Conservation (phyloP, 2,113 vertebrate genomes). For the Myanophis thanlyinensis region DNA sequence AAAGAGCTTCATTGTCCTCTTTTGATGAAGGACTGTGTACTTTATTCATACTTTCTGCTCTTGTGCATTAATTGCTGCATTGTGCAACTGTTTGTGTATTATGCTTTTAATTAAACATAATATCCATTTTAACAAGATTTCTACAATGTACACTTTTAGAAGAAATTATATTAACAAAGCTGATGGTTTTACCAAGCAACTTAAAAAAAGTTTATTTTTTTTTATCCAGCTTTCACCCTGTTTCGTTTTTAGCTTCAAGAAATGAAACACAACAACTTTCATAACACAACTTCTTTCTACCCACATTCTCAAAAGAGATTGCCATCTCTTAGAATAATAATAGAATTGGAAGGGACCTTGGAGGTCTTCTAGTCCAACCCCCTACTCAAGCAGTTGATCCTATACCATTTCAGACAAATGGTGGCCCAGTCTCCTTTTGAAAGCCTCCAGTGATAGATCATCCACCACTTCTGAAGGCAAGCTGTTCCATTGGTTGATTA, state of each 20-base stretch:
- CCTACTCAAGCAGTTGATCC: background rate
- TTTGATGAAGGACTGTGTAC: background rate
- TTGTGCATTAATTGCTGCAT: background rate
- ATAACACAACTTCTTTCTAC: conserved; percentile 8
- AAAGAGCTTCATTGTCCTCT: background rate
- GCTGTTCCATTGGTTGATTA: background rate
- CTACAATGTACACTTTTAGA: background rate
- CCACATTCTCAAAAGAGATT: background rate
- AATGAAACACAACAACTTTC: background rate
- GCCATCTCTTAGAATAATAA: background rate
- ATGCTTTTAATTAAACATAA: background rate
- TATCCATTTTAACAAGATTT: background rate
- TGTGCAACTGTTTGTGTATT: background rate
- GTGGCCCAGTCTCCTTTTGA: background rate
- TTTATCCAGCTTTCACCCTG: background rate
- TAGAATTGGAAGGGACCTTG: background rate
- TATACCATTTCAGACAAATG: background rate
- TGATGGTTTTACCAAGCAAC: background rate
- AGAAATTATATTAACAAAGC: background rate
- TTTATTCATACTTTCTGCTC: background rate
- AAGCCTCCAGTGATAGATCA: background rate
- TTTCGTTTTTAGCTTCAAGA: background rate
- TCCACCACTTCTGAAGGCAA: background rate
- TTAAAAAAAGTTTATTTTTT: background rate
- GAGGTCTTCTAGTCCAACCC: background rate